Evolutionary conservation across 2,888 invertebrate species (phyloP).

Genomic region (Conomelus anceps): DNA sequence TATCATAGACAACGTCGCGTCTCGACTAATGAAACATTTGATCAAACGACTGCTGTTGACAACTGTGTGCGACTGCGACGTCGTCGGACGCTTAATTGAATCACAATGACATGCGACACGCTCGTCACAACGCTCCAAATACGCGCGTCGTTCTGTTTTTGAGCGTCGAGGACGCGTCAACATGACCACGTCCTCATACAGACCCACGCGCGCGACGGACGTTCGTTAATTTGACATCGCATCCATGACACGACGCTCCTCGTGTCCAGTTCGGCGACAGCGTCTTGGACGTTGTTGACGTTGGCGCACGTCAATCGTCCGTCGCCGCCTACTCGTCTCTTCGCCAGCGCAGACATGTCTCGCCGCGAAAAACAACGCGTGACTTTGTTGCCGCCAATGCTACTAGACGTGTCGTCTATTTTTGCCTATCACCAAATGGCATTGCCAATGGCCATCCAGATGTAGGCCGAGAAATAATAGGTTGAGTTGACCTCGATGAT

Average conservation of each 20-base stretch:
- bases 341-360: neutral
- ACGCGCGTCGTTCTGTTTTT: neutral
- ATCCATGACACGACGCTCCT: neutral
- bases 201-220: neutral
- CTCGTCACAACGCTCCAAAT: neutral
- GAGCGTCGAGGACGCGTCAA: too few species aligned
- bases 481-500: too few species aligned
- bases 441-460: too few species aligned
- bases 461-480: too few species aligned
- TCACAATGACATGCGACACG: neutral
- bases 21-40: neutral
- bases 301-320: neutral
- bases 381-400: neutral
- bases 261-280: neutral
- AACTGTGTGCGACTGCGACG: too few species aligned
- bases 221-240: neutral
- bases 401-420: neutral
- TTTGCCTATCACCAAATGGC: neutral
- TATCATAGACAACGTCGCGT: neutral
- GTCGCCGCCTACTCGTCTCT: neutral
- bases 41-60: neutral
- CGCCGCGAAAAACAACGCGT: neutral
- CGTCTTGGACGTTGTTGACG: neutral
- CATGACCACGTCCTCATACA: neutral
- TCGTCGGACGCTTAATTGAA: neutral